These are phyloP conservation scores for Trichonephila clavipes DNA, from an alignment of 1,140 invertebrate species.

Conservation along the genomic window DNA sequence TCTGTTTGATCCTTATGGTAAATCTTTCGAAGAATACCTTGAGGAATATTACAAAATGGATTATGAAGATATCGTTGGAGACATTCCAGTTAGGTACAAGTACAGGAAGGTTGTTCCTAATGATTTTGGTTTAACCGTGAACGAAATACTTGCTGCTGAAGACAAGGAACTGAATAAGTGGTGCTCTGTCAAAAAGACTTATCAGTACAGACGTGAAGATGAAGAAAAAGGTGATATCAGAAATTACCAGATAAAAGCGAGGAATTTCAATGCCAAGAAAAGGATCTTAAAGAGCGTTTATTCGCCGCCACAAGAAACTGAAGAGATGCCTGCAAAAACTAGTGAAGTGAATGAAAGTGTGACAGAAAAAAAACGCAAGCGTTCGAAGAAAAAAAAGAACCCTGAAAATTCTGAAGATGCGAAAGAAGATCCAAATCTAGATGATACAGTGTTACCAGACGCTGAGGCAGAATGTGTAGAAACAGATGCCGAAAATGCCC, in stretches of 20 bases:
- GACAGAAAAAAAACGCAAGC: conserved; percentile 58
- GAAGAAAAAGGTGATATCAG: conserved; percentile 91
- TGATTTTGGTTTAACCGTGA: conserved; percentile 93
- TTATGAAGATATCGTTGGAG: conserved; percentile 95
- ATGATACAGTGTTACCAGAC: too few species aligned
- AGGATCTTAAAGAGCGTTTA: conserved; percentile 92
- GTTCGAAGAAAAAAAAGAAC: conserved; percentile 76
- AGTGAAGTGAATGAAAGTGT: neutral
- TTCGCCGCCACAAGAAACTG: conserved; percentile 5
- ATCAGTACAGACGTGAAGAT: conserved; percentile 84
- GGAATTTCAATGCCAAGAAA: conserved; percentile 87
- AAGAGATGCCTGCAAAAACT: neutral
- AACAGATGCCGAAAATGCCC: neutral
- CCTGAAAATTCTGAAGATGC: neutral
- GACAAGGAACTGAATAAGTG: conserved; percentile 97
- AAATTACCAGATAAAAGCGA: conserved; percentile 88
- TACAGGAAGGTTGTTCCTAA: conserved; percentile 93
- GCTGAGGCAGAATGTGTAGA: neutral
- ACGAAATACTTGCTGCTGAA: conserved; percentile 94
- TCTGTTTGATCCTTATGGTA: conserved; percentile 87
- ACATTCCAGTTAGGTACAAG: conserved; percentile 94
- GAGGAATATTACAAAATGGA: conserved; percentile 97
- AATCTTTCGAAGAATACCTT: conserved; percentile 90
- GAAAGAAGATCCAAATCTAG: neutral
- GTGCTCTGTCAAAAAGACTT: conserved; percentile 94